phyloP scores from a whole-genome alignment of 2,888 invertebrate species.

The Trisateles emortualis region DNA sequence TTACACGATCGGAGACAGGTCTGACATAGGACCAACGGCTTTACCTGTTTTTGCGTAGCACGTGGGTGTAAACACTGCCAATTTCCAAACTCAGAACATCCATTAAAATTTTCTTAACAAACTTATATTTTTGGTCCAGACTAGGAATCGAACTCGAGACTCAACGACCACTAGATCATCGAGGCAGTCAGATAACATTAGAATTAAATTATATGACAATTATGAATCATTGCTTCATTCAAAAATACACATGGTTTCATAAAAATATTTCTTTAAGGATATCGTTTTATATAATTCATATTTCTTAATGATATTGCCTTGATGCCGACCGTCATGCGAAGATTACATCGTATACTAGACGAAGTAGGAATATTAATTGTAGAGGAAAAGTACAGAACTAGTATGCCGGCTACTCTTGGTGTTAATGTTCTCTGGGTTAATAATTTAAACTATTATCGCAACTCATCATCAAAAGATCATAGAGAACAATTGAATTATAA shows the following conservation, averaged over 20 bases:
- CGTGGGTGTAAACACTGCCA: too few species aligned
- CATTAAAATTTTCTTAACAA: too few species aligned
- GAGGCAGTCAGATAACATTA: too few species aligned
- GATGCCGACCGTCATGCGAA: conserved; percentile 36
- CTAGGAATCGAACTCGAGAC: too few species aligned
- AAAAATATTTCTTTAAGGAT: background rate
- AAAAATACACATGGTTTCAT: background rate
- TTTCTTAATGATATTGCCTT: conserved; percentile 53
- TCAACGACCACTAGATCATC: too few species aligned
- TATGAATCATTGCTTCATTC: too few species aligned
- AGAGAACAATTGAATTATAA: conserved; percentile 16
- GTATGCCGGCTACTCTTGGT: conserved; percentile 23
- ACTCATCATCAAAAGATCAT: conserved; percentile 25
- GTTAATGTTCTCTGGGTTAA: conserved; percentile 17
- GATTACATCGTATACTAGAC: conserved; percentile 42
- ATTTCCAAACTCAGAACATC: too few species aligned
- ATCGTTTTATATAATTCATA: conserved; percentile 22
- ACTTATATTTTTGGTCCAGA: too few species aligned
- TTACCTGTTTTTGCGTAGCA: too few species aligned
- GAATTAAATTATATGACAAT: too few species aligned
- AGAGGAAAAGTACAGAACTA: conserved; percentile 61
- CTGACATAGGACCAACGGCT: too few species aligned
- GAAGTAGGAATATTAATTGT: conserved; percentile 65
- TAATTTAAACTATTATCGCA: conserved; percentile 18
- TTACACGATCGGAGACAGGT: too few species aligned